phyloP scores from a whole-genome alignment of 30 jellyfish, hydroid and myxozoan genomes.

The Aurelia sp. region DNA sequence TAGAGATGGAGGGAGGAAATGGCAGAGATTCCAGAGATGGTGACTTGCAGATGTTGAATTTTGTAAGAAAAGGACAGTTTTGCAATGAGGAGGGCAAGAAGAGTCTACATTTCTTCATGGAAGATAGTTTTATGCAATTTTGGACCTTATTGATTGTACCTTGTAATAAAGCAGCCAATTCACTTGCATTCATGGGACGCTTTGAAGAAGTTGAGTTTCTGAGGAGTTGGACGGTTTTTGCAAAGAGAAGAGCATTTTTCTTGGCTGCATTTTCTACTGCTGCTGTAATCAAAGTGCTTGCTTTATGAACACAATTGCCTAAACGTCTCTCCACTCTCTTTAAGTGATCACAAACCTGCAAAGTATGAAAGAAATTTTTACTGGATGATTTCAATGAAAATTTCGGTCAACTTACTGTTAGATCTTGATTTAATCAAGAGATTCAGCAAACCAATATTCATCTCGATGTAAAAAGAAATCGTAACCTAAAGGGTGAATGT shows the following conservation, averaged over 20 bases:
- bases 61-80: neutral
- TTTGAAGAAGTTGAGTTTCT: constrained; percentile 9
- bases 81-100: neutral
- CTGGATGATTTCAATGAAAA: no score
- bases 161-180: constrained; percentile 14
- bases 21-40: neutral
- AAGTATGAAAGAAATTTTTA: no score
- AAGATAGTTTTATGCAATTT: neutral
- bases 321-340: neutral
- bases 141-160: neutral
- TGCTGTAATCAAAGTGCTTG: neutral
- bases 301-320: neutral
- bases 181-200: constrained; percentile 21
- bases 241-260: constrained; percentile 25
- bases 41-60: constrained; percentile 6
- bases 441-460: no score
- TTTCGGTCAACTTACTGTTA: no score
- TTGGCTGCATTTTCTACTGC: constrained; percentile 29
- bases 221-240: constrained; percentile 4
- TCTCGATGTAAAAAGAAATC: no score
- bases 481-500: no score
- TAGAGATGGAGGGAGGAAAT: no score
- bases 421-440: no score
- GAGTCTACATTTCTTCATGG: no score
- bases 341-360: constrained; percentile 18